Evolutionary conservation across 2,113 vertebrate species (phyloP), one percentile per base, ranked within the genome.

Genomic region (Thunnus thynnus): DNA sequence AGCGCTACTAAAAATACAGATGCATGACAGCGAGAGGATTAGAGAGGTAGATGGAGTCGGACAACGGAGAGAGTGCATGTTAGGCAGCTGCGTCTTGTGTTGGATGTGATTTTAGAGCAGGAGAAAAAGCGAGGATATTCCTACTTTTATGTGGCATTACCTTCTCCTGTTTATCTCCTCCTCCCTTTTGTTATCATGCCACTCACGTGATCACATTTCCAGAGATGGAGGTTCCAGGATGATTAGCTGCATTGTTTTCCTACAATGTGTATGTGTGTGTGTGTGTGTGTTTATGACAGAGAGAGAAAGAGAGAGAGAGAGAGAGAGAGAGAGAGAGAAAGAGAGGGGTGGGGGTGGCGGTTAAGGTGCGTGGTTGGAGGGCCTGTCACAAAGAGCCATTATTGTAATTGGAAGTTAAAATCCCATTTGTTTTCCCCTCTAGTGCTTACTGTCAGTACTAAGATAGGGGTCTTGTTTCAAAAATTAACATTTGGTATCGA

Each of bases 401-500:
- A 88, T 90, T 92, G 81, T 94, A 94, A 94, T 92, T 93, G 92
- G 89, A 87, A 91, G 77, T 91, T 93, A 93, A 93, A 93, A 89
- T 93, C 88, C 86, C 91, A 91, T 91, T 92, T 90, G 87, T 93
- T 93, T 91, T 77, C 71, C 82, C 82, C 87, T 82, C 88, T 69
- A 82, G 86, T 87, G 87, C 87, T 86, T 82, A 89, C 90, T 84
- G 89, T 91, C 90, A 86, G 41, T 12, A 72, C 67, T 25, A 76
- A 84, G 68, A 83, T 72, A 66, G 64, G 71, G 74, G 78, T 84
- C 82, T 88, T 88, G 76, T 90, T 88, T 80, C 55, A 80, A 82
- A 92, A 91, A 92, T 90, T 84, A 90, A 91, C 88, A 88, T 91
- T 88, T 89, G 80, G 63, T 91, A 72, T 92, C 80, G 57, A 68